A percentile compares a stretch with the other conserved stretches of the same genome.
These are phyloP conservation scores for Typhlichthys subterraneus DNA, from an alignment of 2,797 vertebrate species.

Conservation along the genomic window DNA sequence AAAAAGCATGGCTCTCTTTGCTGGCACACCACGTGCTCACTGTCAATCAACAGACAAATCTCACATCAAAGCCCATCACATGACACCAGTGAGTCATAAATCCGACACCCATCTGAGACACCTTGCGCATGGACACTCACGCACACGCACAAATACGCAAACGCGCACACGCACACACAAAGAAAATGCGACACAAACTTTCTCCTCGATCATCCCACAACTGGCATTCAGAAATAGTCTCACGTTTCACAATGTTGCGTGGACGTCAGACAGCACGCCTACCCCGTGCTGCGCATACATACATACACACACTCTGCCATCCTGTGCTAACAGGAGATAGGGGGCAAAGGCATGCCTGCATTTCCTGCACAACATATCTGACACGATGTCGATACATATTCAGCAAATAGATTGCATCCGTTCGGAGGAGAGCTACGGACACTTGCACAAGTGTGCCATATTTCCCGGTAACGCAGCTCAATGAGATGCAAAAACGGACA, in stretches of 20 bases:
- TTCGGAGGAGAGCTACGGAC: constrained; percentile 41
- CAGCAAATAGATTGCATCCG: constrained; percentile 40
- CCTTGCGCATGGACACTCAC: constrained; percentile 4
- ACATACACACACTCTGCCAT: no score
- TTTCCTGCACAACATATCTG: constrained; percentile 5
- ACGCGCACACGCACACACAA: not conserved
- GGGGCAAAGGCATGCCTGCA: constrained; percentile 14
- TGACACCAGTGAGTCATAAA: constrained; percentile 60
- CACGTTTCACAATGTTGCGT: not conserved
- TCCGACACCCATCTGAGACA: constrained; percentile 59
- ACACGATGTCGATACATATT: constrained; percentile 19
- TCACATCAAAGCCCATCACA: constrained; percentile 58
- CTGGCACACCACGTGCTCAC: constrained; percentile 33
- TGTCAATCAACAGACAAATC: constrained; percentile 60
- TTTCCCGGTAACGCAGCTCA: constrained; percentile 35
- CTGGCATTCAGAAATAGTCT: not conserved
- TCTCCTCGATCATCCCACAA: not conserved
- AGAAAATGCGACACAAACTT: not conserved
- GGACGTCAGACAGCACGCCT: not conserved
- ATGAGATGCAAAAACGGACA: constrained; percentile 36
- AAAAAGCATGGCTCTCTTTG: constrained; percentile 1
- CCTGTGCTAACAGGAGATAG: not conserved
- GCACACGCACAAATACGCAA: constrained; percentile 1
- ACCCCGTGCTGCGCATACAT: not conserved
- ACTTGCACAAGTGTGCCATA: constrained; percentile 28